Base-by-base conservation (phyloP, 2,797 vertebrate species). In the Hoplostethus mediterraneus region DNA sequence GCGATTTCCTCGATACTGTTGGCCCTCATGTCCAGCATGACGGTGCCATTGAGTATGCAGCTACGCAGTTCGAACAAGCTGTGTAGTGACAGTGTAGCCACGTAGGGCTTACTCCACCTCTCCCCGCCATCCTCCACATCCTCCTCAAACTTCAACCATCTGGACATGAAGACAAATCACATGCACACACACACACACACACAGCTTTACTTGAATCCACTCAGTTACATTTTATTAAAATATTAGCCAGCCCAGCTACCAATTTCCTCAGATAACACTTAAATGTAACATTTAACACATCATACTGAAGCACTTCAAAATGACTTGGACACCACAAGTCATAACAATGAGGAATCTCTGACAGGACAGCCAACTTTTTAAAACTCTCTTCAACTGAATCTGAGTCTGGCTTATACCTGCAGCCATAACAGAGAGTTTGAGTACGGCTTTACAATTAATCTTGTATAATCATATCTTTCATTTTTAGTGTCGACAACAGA, bases 131-230 rank as follows among this genome's bases (percentile, higher is more conserved):
- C 98, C 91, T 99, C 98, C 73, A 99, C 98, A 47, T 99, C 98
- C 87, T 99, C 98, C 90, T 99, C 98, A 85, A 99, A 99, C 87
- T 99, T 99, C 72, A 99, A 91, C 98, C 98, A 99, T 82, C 98
- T 99, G 90, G 66, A 86, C 28, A 17, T 5, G 38, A 53, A 64
- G 0, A 54, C 2, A 16, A 3, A 64, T 12, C 1, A 14, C 17
- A 40, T 16, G 31, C 52, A 51, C 16, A 64, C 9, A 77, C 6
- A 77, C 9, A 77, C 6, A 77, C 33, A 51, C 13, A 51, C 0
- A 36, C 4, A 1, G 3, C 2, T 63, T 59, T 60, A 56, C 13
- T 17, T 58, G 0, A 6, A 56, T 56, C 6, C 1, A 66, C 3
- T 42, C 58, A 52, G n/a, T n/a, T 13, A 51, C 1, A 52, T 56